Evolutionary conservation across 2,888 invertebrate species (phyloP).

Genomic region (Scelioninae gen. 2): DNA sequence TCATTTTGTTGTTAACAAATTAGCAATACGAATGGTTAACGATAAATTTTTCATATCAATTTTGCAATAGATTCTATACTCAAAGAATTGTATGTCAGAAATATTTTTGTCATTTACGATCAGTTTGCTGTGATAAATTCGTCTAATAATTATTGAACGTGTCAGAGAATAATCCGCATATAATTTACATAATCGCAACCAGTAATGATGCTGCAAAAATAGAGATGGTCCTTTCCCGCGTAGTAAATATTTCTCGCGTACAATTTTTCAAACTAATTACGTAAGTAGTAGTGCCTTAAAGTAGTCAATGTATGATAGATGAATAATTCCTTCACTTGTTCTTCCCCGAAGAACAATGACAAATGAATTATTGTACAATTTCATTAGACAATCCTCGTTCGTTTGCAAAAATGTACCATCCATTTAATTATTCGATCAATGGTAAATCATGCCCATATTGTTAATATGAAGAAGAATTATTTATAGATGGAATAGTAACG

Average conservation of each 20-base stretch:
- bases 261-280: conserved; percentile 43
- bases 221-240: too few relatives aligned
- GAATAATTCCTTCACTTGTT: conserved; percentile 37
- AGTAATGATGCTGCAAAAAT: too few relatives aligned
- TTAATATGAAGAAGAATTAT: too few relatives aligned
- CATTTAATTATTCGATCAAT: too few relatives aligned
- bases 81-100: conserved; percentile 43
- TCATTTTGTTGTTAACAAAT: conserved; percentile 32
- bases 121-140: too few relatives aligned
- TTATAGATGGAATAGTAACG: too few relatives aligned
- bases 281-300: conserved; percentile 59
- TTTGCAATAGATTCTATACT: conserved; percentile 31
- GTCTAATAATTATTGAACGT: too few relatives aligned
- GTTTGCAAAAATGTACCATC: too few relatives aligned
- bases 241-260: conserved; percentile 45
- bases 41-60: conserved; percentile 54
- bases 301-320: conserved; percentile 58
- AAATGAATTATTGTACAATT: conserved; percentile 42
- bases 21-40: conserved; percentile 47
- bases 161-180: too few relatives aligned
- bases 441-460: too few relatives aligned
- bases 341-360: conserved; percentile 37
- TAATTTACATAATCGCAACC: too few relatives aligned
- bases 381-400: conserved; percentile 43
- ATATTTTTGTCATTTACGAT: too few relatives aligned